Conservation (phyloP, 2,888 invertebrate species). For the Pollenia griseotomentosa region DNA sequence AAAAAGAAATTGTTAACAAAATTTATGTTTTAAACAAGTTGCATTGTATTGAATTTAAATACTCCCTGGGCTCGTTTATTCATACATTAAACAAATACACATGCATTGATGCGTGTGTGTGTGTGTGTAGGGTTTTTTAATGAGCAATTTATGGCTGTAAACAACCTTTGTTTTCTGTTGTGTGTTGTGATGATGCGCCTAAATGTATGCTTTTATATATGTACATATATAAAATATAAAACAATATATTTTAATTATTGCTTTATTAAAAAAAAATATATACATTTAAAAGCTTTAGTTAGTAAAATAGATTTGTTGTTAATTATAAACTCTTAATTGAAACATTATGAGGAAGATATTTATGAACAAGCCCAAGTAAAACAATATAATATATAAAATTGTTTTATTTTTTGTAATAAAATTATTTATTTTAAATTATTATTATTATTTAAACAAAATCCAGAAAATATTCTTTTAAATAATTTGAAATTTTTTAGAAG, state of each 20-base stretch:
- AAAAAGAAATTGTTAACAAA: constrained; percentile 51
- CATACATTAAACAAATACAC: constrained; percentile 57
- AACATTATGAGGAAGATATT: constrained; percentile 1
- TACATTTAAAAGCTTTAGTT: constrained; percentile 40
- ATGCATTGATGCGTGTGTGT: constrained; percentile 53
- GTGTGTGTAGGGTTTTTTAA: constrained; percentile 56
- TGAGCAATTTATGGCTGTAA: constrained; percentile 56
- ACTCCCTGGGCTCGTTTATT: constrained; percentile 68
- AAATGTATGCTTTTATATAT: constrained; percentile 64
- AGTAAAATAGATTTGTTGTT: constrained; percentile 41
- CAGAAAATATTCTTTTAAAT: too few species aligned
- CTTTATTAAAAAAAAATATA: constrained; percentile 36
- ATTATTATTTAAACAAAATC: too few species aligned
- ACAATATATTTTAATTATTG: constrained; percentile 68
- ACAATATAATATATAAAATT: not conserved
- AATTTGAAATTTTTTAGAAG: too few species aligned
- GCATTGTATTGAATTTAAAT: constrained; percentile 69
- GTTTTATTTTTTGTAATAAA: not conserved
- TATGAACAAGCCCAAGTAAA: not conserved
- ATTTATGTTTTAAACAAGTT: constrained; percentile 63
- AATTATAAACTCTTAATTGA: constrained; percentile 60
- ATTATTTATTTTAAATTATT: not conserved
- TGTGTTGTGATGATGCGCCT: constrained; percentile 60
- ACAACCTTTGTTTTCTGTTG: constrained; percentile 53
- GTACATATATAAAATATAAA: not conserved